Conservation (phyloP, 2,888 invertebrate species). For the Griposia aprilina region DNA sequence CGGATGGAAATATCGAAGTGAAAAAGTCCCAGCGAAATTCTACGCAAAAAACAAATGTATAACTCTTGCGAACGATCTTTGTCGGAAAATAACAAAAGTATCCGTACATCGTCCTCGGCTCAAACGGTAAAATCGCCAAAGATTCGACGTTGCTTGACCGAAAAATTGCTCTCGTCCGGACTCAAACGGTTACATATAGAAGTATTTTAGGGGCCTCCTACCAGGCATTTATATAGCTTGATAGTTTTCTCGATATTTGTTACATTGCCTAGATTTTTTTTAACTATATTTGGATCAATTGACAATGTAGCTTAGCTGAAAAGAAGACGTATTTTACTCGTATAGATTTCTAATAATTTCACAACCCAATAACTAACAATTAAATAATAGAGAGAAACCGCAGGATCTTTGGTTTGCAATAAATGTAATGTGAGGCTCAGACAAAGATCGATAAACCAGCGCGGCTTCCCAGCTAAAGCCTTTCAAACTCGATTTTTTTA, state of each 20-base stretch:
- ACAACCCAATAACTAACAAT: not conserved
- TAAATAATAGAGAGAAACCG: not conserved
- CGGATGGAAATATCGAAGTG: conserved; percentile 12
- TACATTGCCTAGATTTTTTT: not conserved
- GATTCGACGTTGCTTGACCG: conserved; percentile 53
- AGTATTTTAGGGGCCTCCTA: conserved; percentile 14
- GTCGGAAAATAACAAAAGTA: conserved; percentile 65
- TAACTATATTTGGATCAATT: not conserved
- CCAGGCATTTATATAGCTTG: conserved; percentile 16
- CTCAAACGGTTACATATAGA: conserved; percentile 47
- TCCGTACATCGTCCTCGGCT: conserved; percentile 51
- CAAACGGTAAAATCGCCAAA: conserved; percentile 62
- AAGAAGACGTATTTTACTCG: not conserved
- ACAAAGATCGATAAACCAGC: conserved; percentile 5
- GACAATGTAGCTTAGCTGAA: not conserved
- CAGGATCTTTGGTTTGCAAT: not conserved
- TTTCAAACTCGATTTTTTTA: conserved; percentile 45
- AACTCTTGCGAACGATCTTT: conserved; percentile 62
- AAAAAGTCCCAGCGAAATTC: conserved; percentile 32
- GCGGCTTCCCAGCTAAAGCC: not conserved
- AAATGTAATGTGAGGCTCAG: not conserved
- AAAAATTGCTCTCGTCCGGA: conserved; percentile 55
- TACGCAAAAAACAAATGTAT: conserved; percentile 65
- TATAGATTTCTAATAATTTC: not conserved
- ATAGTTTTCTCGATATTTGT: conserved; percentile 35